A percentile compares a stretch with the other conserved stretches of the same genome.
Conservation (phyloP, 2,888 invertebrate species). For the Rhagophthalmus giganteus region DNA sequence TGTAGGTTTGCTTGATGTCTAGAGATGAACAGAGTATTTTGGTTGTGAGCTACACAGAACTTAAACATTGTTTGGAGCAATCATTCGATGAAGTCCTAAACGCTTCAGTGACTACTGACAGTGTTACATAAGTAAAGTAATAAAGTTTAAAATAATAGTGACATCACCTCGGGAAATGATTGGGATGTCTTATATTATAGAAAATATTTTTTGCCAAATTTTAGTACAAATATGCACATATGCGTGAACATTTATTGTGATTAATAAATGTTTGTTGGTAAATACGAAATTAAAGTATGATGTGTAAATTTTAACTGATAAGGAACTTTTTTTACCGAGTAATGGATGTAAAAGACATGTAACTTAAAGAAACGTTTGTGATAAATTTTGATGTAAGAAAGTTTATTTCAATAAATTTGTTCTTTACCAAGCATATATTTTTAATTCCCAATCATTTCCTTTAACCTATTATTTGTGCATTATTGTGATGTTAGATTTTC, state of each 20-base stretch:
- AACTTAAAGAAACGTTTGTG: constrained; percentile 42
- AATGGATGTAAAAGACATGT: constrained; percentile 35
- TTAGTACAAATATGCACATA: constrained; percentile 33
- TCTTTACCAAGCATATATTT: constrained; percentile 34
- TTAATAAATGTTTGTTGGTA: constrained; percentile 13
- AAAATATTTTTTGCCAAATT: constrained; percentile 34
- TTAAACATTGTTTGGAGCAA: constrained; percentile 92
- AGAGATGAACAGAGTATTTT: constrained; percentile 95
- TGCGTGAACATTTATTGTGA: constrained; percentile 13
- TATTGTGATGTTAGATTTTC: constrained; percentile 14
- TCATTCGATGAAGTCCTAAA: constrained; percentile 83
- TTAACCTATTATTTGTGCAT: constrained; percentile 10
- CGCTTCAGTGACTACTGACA: constrained; percentile 55
- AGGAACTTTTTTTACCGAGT: constrained; percentile 21
- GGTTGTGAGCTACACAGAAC: constrained; percentile 92
- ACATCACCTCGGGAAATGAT: constrained; percentile 36
- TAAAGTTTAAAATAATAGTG: constrained; percentile 16
- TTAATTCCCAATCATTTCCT: constrained; percentile 30
- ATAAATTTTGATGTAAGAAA: constrained; percentile 41
- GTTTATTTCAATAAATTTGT: constrained; percentile 45
- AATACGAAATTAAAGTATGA: constrained; percentile 8
- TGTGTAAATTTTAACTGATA: constrained; percentile 12
- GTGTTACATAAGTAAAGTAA: constrained; percentile 36
- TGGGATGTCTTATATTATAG: constrained; percentile 37
- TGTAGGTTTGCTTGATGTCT: constrained; percentile 91